Evolutionary conservation across 2,113 vertebrate genomes (phyloP), one percentile per base, ranked within the genome.

Genomic region (Forbesichthys papilliferus): DNA sequence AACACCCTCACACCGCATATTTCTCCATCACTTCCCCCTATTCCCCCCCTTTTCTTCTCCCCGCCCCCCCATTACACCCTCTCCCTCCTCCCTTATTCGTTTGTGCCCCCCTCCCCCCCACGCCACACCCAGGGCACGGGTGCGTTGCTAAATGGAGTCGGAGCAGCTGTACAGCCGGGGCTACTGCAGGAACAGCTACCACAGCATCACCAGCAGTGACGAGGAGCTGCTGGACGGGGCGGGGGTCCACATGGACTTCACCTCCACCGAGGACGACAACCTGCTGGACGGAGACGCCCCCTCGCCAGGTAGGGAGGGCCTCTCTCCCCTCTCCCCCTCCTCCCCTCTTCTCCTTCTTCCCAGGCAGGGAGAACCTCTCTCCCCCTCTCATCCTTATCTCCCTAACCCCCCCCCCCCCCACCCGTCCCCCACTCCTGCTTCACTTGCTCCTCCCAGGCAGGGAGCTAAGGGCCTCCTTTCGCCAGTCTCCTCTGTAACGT

Each of bases 231-330:
- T 98, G 88, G 97, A 98, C 94, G 96, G 96, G 84, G 94, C 96
- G 77, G 96, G 97, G 57, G 93, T 95, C 69, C 93, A 96, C 87
- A 99, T 98, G 98, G 98, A 99, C 92, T 99, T 99, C 86, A 96
- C 98, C 85, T 98, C 96, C 69, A 95, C 97, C n/a, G 98, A 99
- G 86, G 98, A 99, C 79, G 98, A 99, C 93, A 98, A 96, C 91
- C 95, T 98, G 74, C 89, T 98, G 80, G 97, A 98, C 79, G 97
- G 98, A 71, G 98, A 99, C 75, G 93, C 95, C 74, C 91, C 95
- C 79, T 95, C 94, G 5, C 91, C 95, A 89, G 96, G 98, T 99
- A 93, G 68, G 82, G 27, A 69, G 56, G 27, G 27, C 27, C 2
- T 27, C 27, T 27, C 27, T 27, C 27, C 27, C 27, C 27, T 27